Conservation (phyloP, 2,888 invertebrate genomes). For the Boloria euphrosyne region DNA sequence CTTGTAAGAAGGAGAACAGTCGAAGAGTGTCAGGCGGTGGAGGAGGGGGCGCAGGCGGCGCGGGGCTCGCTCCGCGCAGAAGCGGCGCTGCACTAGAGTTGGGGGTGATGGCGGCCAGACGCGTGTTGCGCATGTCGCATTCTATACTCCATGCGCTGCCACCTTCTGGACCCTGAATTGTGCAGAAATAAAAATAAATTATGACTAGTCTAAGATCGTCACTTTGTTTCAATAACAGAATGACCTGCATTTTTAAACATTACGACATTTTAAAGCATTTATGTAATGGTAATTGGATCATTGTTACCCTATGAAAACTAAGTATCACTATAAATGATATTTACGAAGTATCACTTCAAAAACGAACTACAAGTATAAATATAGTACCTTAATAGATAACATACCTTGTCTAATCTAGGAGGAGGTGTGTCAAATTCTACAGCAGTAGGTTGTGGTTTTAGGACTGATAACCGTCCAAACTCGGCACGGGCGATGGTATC, state of each 20-base stretch:
- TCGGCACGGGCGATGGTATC: constrained; percentile 76
- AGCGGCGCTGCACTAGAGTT: constrained; percentile 88
- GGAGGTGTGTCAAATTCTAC: constrained; percentile 72
- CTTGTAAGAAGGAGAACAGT: constrained; percentile 96
- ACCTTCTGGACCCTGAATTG: constrained; percentile 52
- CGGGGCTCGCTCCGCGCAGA: constrained; percentile 68
- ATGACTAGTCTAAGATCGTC: too few relatives aligned
- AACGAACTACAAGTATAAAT: too few relatives aligned
- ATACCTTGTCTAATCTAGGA: constrained; percentile 64
- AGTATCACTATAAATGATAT: too few relatives aligned
- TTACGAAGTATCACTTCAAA: too few relatives aligned
- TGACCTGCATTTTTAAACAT: neutral
- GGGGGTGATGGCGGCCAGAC: constrained; percentile 79
- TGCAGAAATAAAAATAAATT: too few relatives aligned
- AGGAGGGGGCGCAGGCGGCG: constrained; percentile 53
- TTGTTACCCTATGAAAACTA: too few relatives aligned
- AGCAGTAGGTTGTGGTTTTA: constrained; percentile 51
- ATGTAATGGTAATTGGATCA: too few relatives aligned
- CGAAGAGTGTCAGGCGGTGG: constrained; percentile 63
- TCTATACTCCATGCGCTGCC: constrained; percentile 70
- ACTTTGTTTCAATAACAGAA: too few relatives aligned
- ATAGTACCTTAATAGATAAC: too few relatives aligned
- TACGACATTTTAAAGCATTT: neutral
- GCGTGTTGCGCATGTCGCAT: constrained; percentile 46
- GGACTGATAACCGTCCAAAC: constrained; percentile 61